Conservation (phyloP, 1,140 invertebrate genomes). For the Homarus americanus region DNA sequence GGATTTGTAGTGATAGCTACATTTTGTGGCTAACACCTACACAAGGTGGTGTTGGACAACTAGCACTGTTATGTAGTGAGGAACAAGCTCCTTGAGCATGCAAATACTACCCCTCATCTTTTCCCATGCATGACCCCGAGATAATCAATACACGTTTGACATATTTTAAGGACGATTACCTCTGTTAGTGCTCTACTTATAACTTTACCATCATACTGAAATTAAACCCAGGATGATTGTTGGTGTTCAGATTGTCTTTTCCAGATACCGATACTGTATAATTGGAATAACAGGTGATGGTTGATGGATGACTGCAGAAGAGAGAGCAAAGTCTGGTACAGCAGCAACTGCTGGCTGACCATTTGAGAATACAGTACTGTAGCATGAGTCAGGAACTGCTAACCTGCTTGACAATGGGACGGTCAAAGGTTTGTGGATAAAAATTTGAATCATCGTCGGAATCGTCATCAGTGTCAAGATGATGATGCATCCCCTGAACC, state of each 20-base stretch:
- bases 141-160: not conserved
- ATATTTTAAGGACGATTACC: not conserved
- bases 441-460: conserved; percentile 69
- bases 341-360: not conserved
- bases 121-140: not conserved
- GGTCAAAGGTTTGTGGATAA: conserved; percentile 77
- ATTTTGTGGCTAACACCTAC: not conserved
- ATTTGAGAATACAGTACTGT: conserved; percentile 23
- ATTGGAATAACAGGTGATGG: not conserved
- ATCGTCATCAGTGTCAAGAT: conserved; percentile 72
- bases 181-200: not conserved
- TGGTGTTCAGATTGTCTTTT: not conserved
- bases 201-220: not conserved
- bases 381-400: conserved; percentile 78
- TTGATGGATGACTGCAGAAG: not conserved
- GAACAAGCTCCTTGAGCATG: not conserved
- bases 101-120: too few species aligned
- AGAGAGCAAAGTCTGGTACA: conserved; percentile 28
- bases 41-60: not conserved
- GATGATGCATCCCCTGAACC: conserved; percentile 66
- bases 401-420: conserved; percentile 81
- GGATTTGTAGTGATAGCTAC: not conserved
- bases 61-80: not conserved
- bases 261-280: not conserved
- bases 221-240: not conserved